Evolutionary conservation across 2,797 vertebrate genomes (phyloP).

Genomic region (Rhinoraja longicauda): DNA sequence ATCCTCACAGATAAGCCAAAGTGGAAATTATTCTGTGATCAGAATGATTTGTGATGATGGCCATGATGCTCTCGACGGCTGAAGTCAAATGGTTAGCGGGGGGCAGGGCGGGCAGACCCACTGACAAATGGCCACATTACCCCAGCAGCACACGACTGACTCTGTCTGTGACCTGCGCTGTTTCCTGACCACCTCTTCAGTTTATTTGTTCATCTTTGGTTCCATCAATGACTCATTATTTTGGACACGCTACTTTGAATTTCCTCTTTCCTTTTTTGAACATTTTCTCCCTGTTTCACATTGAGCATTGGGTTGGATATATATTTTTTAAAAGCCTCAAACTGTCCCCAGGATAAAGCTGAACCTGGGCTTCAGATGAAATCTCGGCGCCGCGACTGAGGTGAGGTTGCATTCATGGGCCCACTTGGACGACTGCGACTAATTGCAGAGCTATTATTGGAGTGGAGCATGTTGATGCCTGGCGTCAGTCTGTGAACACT

Average conservation of each 20-base stretch:
- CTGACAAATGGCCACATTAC: background rate
- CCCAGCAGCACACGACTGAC: background rate
- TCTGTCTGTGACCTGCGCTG: background rate
- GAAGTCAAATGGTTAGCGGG: background rate
- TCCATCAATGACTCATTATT: background rate
- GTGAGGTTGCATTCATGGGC: background rate
- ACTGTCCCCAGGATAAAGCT: background rate
- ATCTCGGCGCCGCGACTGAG: too few species aligned
- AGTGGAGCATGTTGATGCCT: too few species aligned
- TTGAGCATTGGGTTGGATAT: background rate
- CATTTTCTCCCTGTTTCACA: background rate
- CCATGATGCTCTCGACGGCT: background rate
- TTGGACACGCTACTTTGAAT: background rate
- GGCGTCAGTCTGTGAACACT: too few species aligned
- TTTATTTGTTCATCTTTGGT: background rate
- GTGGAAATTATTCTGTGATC: background rate
- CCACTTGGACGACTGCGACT: background rate
- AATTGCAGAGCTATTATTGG: background rate
- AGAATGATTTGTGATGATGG: background rate
- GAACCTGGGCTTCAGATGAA: background rate
- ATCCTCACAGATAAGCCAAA: background rate
- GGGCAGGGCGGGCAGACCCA: background rate
- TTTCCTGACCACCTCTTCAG: background rate
- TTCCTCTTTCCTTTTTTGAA: background rate
- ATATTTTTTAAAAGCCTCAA: background rate